Evolutionary conservation across 1,140 invertebrate species (phyloP), one percentile per base, ranked within the genome.

Genomic region (Fopius arisanus): DNA sequence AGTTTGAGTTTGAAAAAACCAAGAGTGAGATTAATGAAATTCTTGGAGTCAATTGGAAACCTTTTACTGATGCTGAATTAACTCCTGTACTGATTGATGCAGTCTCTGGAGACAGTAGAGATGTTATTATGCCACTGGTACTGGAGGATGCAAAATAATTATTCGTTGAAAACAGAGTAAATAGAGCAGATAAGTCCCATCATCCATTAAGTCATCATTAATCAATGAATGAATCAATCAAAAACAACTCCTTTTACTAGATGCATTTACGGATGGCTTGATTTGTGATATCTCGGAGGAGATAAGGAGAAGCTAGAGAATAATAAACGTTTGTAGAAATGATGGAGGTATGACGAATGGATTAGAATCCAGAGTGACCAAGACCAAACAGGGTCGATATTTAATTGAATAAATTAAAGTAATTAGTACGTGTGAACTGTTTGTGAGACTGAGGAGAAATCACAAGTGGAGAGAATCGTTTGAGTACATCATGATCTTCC

Each of bases 111-210:
- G 85, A 88, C 29, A 88, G 87, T 63, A 83, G 84, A 74, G 87
- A 88, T 74, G 85, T 88, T 51, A 88, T 89, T 75, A 86, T 88
- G 83, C 87, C 88, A 31, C 81, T 89, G 76, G 85, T 89, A 63
- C 78, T 88, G 7, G 77, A 77, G 4, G 88, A 89, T 75, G 84
- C 85, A 69, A 87, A 87, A 66, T 82, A 85, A 84, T 19, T n/a
- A 14, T 16, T 48, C 16, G 9, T 6, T 48, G 2, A 4, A 16
- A 7, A 43, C 10, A 19, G 43, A 48, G 3, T 48, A 12, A 37
- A 37, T 4, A 19, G 43, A 48, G 43, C 16, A 48, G 43, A 37
- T 37, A 10, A 37, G 43, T 1, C 10, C 14, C n/a, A 48, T 7
- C 16, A 48, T 14, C 43, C 43, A 48, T 48, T 48, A 16, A 29